Conservation (phyloP, 2,888 invertebrate species). For the Dendrolimus houi region DNA sequence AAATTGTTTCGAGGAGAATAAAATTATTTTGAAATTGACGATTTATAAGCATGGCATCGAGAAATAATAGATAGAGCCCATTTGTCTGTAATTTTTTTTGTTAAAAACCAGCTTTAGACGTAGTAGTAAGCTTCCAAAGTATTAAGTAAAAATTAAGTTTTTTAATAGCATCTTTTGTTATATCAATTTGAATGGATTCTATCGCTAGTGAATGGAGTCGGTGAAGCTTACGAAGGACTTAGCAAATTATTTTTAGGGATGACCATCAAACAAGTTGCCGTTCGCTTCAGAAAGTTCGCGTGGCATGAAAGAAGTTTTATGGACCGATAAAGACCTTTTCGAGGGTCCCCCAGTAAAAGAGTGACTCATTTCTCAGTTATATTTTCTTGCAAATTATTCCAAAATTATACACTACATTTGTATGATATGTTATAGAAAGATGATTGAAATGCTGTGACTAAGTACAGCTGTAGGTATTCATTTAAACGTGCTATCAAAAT, state of each 20-base stretch:
- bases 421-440: no score
- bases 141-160: no score
- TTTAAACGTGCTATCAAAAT: no score
- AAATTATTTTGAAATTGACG: no score
- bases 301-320: constrained; percentile 68
- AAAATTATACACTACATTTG: constrained; percentile 21
- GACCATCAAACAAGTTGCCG: constrained; percentile 65
- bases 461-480: no score
- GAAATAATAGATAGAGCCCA: no score
- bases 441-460: background rate
- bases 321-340: constrained; percentile 66
- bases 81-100: no score
- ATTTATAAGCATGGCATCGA: no score
- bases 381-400: constrained; percentile 33
- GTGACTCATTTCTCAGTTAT: constrained; percentile 23
- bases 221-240: constrained; percentile 45
- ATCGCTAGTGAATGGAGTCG: constrained; percentile 56
- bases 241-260: constrained; percentile 65
- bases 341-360: constrained; percentile 47
- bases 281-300: constrained; percentile 57
- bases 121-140: no score
- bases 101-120: no score
- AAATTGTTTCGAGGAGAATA: no score
- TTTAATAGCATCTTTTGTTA: background rate
- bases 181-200: constrained; percentile 26